Evolutionary conservation across 2,113 vertebrate genomes (phyloP).

Genomic region (Nestor notabilis): DNA sequence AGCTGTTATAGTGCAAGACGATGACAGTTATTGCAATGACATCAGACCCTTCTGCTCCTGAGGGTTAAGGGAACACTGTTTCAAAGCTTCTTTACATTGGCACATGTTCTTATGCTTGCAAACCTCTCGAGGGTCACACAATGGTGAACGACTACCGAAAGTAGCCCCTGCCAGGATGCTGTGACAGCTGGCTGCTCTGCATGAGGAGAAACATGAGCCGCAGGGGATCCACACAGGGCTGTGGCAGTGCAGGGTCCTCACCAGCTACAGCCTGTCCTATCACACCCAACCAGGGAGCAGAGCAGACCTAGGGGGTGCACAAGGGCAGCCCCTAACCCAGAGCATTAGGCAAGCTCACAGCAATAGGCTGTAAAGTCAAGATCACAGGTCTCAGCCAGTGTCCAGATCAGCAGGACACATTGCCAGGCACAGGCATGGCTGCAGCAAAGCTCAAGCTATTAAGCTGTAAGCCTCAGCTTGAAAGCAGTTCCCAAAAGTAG

Average conservation of each 20-base stretch:
- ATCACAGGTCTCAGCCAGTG: too few species aligned
- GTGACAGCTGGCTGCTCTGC: neutral
- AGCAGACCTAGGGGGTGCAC: neutral
- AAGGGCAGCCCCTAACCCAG: neutral
- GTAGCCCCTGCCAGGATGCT: neutral
- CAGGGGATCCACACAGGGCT: neutral
- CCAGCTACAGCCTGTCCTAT: neutral
- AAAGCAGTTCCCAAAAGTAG: neutral
- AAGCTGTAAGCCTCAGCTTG: neutral
- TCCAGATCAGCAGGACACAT: neutral
- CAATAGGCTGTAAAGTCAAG: neutral
- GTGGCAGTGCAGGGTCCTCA: neutral
- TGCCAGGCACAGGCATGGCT: neutral
- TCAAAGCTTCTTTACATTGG: neutral
- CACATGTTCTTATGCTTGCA: neutral
- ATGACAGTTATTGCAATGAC: neutral
- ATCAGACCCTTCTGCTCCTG: neutral
- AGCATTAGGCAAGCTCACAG: neutral
- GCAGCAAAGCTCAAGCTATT: neutral
- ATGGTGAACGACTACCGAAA: neutral
- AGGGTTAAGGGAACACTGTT: neutral
- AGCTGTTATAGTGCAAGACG: neutral
- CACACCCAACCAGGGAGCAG: neutral
- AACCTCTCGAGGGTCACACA: neutral
- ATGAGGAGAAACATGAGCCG: neutral